phyloP scores from a whole-genome alignment of 2,113 vertebrate species.

The Jacana jacana region DNA sequence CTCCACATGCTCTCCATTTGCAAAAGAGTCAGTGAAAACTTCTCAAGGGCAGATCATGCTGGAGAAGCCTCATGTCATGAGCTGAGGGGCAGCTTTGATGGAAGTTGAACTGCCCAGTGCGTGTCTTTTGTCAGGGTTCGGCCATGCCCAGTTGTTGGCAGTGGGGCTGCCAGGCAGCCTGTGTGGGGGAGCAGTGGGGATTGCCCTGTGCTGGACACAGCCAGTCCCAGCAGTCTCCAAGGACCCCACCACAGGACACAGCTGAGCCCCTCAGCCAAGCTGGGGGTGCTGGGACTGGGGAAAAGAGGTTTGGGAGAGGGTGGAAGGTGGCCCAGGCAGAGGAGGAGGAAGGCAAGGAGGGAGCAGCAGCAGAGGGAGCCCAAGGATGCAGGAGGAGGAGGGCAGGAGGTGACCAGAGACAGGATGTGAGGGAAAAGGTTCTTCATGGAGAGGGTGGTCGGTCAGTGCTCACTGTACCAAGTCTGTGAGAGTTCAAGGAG shows the following conservation, averaged over 20 bases:
- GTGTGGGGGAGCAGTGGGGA: too few relatives aligned
- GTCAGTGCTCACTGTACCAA: too few relatives aligned
- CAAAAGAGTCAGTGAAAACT: not conserved
- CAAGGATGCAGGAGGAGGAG: not conserved
- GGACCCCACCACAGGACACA: too few relatives aligned
- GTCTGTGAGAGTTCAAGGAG: not conserved
- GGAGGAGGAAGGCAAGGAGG: not conserved
- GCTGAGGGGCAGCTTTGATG: not conserved
- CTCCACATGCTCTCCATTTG: not conserved
- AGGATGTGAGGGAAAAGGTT: not conserved
- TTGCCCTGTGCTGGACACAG: not conserved
- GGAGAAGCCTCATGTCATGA: not conserved
- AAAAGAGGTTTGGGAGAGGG: too few relatives aligned
- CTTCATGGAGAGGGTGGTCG: too few relatives aligned
- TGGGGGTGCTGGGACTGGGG: too few relatives aligned
- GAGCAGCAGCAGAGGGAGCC: too few relatives aligned
- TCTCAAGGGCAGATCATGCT: not conserved
- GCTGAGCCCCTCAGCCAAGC: too few relatives aligned
- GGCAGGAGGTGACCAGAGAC: not conserved
- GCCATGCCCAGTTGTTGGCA: accelerated
- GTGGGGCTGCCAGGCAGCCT: not conserved
- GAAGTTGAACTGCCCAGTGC: too few relatives aligned
- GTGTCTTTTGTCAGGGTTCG: not conserved
- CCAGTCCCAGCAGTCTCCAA: not conserved
- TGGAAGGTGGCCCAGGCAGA: too few relatives aligned